Evolutionary conservation across 2,797 vertebrate genomes (phyloP).

Genomic region (Oreonectes daqikongensis): DNA sequence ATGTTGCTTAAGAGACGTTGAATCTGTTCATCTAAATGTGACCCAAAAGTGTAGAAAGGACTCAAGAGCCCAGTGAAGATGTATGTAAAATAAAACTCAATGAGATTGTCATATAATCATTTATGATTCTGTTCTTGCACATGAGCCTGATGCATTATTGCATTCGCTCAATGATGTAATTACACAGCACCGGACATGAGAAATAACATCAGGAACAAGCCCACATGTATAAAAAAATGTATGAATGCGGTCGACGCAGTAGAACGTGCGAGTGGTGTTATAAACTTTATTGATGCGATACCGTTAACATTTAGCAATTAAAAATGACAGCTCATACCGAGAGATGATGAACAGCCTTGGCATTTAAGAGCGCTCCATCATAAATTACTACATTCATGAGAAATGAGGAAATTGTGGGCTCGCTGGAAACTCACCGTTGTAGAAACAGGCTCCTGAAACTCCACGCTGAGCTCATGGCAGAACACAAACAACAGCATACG

Average conservation of each 20-base stretch:
- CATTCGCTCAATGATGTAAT: slow-evolving; percentile 20
- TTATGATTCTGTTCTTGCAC: background rate
- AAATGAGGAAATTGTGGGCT: background rate
- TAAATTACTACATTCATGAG: slow-evolving; percentile 1
- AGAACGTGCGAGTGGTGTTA: background rate
- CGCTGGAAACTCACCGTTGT: slow-evolving; percentile 82
- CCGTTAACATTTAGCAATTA: slow-evolving; percentile 9
- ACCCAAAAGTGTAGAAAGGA: background rate
- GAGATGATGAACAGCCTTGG: background rate
- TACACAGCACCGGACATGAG: background rate
- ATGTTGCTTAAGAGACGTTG: background rate
- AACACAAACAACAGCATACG: slow-evolving; percentile 93
- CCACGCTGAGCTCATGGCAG: slow-evolving; percentile 96
- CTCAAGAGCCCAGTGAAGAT: background rate
- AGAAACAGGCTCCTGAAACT: slow-evolving; percentile 94
- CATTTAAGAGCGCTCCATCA: slow-evolving; percentile 10
- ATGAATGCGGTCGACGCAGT: slow-evolving; percentile 1
- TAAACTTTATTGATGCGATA: background rate
- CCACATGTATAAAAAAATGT: slow-evolving; percentile 9
- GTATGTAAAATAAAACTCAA: background rate
- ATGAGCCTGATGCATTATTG: slow-evolving; percentile 7
- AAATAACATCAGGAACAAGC: slow-evolving; percentile 13
- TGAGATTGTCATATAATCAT: background rate
- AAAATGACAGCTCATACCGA: background rate
- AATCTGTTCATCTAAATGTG: background rate